Base-by-base conservation (phyloP, 2,888 invertebrate species). In the Pyrrhosoma nymphula region DNA sequence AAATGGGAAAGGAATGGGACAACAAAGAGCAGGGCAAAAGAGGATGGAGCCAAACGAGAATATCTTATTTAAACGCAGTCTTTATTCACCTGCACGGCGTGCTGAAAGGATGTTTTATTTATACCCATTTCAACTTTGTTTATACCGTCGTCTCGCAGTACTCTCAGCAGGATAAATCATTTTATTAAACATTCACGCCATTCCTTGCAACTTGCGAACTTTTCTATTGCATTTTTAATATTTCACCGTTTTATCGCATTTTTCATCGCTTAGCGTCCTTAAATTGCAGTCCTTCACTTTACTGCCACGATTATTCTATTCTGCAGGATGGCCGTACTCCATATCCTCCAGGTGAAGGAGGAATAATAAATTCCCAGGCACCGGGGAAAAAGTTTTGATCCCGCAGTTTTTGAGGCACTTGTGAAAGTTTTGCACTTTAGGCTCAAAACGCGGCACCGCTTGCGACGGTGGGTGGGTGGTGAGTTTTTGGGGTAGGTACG, bases 391-490 rank as follows among this genome's bases (percentile, higher is more conserved):
- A 93, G 93, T 93, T 93, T 56, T 93, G 93, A 93, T 93, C 93
- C 93, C 93, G 47, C 93, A 93, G 69, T 93, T 93, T 55, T 93
- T 93, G 93, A 93, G 93, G 93, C 93, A 93, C 93, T 93, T 93
- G 93, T 75, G 93, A 69, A 93, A 93, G 93, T 93, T 93, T 93
- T 93, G 93, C 93, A 93, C 93, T 93, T 93, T 69, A 47, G 26
- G 69, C 93, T 93, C 93, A 55, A 39, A 60, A 69, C 30, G 47
- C 35, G 69, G 47, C 35, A 39, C 69, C 69, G 47, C 69, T 69
- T 47, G 47, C 55, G 89, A 26, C 35, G 56, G 89, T 47, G 56
- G 89, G n/a, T 16, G 63, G 93, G 69, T 23, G 47, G 90, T n/a
- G 91, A 39, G 39, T 93, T 93, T 63, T 75, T 69, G 69, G 93